Evolutionary conservation across 37 sponge, comb jelly and placozoan genomes (phyloP), one percentile per base, ranked within the genome.

Genomic region (Amphimedon queenslandica): DNA sequence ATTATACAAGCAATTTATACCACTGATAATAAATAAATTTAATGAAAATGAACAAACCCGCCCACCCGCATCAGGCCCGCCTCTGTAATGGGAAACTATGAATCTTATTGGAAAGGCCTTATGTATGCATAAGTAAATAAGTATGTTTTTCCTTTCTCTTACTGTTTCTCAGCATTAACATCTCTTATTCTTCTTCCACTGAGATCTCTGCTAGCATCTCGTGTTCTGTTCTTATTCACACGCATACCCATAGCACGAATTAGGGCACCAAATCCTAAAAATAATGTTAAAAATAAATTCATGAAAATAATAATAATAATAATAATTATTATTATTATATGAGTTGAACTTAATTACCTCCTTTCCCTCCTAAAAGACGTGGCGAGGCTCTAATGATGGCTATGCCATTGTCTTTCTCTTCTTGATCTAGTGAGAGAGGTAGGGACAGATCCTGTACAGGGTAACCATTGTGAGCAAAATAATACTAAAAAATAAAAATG

Each of bases 251-350:
- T 91, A 21, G 99, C 88, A 31, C 96, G 88, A 30, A 99, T 83
- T 75, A 96, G 95, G 18, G 99, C 87, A 23, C 99, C 99, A 79
- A 99, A 99, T 0, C 99, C 99, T 97, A 38, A 4, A 16, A 75
- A 66, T 5, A 37, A 57, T 29, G 20, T 3, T 53, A 2, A 2
- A 18, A 21, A 10, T 34, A 63, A 23, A 13, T 47, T 47, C n/a
- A n/a, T 43, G 2, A 39, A 58, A 39, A 24, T 6, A 47, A 47
- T 47, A 47, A 8, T 47, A 18, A 18, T 8, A 23, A 11, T 41
- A 40, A 24, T 8, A 60, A 25, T 11, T 11, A n/a, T 60, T 6
- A 24, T 67, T 4, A 25, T 67, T 33, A 25, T 27, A 23, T n/a
- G 5, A 41, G 69, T 30, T 37, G 61, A 60, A n/a, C 27, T 47